Evolutionary conservation across 2,113 vertebrate species (phyloP).

Genomic region (Syngnathus floridae): DNA sequence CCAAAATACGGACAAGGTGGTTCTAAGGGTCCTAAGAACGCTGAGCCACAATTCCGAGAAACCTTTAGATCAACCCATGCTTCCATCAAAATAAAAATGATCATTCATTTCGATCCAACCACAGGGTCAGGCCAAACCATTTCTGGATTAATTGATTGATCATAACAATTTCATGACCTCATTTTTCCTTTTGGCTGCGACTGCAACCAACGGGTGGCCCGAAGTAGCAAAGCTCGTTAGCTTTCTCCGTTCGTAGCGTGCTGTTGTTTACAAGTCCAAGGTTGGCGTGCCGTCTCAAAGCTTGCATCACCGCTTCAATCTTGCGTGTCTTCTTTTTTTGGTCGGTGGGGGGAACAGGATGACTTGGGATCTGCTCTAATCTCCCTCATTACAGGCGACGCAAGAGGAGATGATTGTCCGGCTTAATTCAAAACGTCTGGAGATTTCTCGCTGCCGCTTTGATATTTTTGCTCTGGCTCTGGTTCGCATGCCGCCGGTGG

Average conservation of each 20-base stretch:
- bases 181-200: background rate
- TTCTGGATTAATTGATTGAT: background rate
- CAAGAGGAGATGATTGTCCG: slow-evolving; percentile 48
- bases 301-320: slow-evolving; percentile 56
- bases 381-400: slow-evolving; percentile 50
- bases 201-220: background rate
- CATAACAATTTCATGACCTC: background rate
- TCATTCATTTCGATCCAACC: background rate
- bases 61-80: background rate
- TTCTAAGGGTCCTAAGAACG: background rate
- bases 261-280: background rate
- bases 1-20: background rate
- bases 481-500: background rate
- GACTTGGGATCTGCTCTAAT: slow-evolving; percentile 53
- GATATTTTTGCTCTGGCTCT: slow-evolving; percentile 20
- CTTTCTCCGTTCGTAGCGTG: background rate
- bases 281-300: slow-evolving; percentile 40
- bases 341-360: slow-evolving; percentile 38
- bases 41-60: background rate
- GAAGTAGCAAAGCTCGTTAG: background rate
- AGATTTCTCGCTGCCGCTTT: slow-evolving; percentile 38
- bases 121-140: background rate
- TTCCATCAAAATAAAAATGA: background rate
- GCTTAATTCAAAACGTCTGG: slow-evolving; percentile 47
- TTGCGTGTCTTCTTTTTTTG: slow-evolving; percentile 49